Percentiles rank a stretch among this genome's conserved stretches.
Conservation (phyloP, 2,888 invertebrate genomes). For the Eledona agricola region DNA sequence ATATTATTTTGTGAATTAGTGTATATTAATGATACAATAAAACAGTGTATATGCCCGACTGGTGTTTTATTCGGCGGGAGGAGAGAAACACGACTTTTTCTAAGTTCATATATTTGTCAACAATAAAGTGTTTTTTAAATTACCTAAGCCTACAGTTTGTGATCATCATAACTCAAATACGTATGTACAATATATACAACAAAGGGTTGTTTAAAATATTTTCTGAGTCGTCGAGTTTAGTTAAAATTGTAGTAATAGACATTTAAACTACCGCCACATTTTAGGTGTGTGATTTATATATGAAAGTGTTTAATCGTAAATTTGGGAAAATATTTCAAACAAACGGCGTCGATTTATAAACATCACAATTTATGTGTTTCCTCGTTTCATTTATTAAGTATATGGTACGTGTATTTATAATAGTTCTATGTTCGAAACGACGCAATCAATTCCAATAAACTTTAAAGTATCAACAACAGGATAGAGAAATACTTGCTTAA, state of each 20-base stretch:
- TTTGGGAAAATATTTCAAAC: constrained; percentile 56
- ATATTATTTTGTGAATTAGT: constrained; percentile 61
- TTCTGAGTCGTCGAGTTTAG: constrained; percentile 39
- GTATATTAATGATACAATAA: too few relatives aligned
- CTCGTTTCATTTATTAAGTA: too few relatives aligned
- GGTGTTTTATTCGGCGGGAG: constrained; percentile 35
- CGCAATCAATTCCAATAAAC: constrained; percentile 58
- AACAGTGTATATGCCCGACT: constrained; percentile 55
- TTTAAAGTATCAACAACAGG: constrained; percentile 62
- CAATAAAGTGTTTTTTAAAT: constrained; percentile 59
- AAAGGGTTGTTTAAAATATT: constrained; percentile 55
- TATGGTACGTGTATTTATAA: too few relatives aligned
- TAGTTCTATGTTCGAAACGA: constrained; percentile 44
- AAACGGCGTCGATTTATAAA: constrained; percentile 46
- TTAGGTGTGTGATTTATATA: constrained; percentile 31
- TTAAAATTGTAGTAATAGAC: constrained; percentile 35
- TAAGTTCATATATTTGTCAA: constrained; percentile 60
- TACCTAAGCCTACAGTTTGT: constrained; percentile 59
- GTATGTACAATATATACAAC: constrained; percentile 60
- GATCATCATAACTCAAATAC: constrained; percentile 51
- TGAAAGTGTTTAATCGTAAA: constrained; percentile 35
- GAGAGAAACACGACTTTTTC: constrained; percentile 42
- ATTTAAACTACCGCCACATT: constrained; percentile 37
- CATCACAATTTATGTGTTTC: constrained; percentile 54
- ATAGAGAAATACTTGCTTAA: constrained; percentile 57